Base-by-base conservation (phyloP, 1,140 invertebrate genomes). In the Dendrolimus kikuchii region DNA sequence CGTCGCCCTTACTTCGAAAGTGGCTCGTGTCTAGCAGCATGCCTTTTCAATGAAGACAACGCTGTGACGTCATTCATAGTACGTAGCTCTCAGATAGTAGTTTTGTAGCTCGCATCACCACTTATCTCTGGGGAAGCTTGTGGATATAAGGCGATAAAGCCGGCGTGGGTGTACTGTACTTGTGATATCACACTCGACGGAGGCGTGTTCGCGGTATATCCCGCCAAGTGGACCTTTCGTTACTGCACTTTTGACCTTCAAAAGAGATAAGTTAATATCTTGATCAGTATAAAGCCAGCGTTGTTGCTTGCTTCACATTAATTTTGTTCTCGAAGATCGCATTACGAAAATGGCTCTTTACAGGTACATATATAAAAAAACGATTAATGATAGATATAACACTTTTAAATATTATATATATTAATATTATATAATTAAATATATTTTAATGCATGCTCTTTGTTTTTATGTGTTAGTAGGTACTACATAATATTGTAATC, bases 51-150 rank as follows among this genome's bases (percentile, higher is more conserved):
- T 64, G 79, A 68, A 76, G 74, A 80, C 68, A 64, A 60, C 53
- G 66, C 9, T 56, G 54, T 81, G 72, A 83, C 83, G 81, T 84
- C 78, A 78, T 77, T 84, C 81, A 86, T 86, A 81, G 83, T 86
- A 86, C 83, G 83, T 86, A 86, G 83, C 83, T 86, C 80, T 86
- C 71, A 75, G 79, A 86, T 71, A 70, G 73, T 71, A 77, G 81
- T 86, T 59, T 62, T 82, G 82, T 83, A 86, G 77, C 81, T 86
- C 81, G 81, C 71, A 74, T 82, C 74, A 77, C 60, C 55, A 50
- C 53, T 76, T 81, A 78, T 81, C 74, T 65, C 50, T 23, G 53
- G 60, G 55, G 73, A 64, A 64, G 67, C 71, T 71, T 71, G 77
- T 77, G 72, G 66, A 84, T 86, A 86, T 81, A 86, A 84, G 69